A percentile compares a stretch with the other conserved stretches of the same genome.
phyloP scores from a whole-genome alignment of 1,140 invertebrate species.

The Chionoecetes opilio region DNA sequence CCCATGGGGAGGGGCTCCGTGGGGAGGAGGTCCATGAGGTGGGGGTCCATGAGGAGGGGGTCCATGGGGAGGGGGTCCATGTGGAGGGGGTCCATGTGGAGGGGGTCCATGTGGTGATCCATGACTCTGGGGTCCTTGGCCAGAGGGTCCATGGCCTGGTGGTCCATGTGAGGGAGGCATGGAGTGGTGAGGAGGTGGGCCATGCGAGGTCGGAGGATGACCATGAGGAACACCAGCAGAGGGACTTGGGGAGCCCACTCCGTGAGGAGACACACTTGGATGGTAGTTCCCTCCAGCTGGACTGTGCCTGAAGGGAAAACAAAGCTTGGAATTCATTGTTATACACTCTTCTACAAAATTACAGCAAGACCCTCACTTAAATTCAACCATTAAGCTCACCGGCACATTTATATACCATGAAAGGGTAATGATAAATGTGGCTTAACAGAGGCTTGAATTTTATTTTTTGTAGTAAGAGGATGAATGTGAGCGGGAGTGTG shows the following conservation, averaged over 20 bases:
- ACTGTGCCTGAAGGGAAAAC: slow-evolving; percentile 70
- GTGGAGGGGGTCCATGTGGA: slow-evolving; percentile 44
- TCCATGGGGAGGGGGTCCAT: slow-evolving; percentile 65
- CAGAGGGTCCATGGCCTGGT: slow-evolving; percentile 58
- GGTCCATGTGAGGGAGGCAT: slow-evolving; percentile 71
- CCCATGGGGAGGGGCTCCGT: slow-evolving; percentile 55
- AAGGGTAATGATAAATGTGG: no score
- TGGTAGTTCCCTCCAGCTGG: slow-evolving; percentile 77
- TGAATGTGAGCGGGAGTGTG: no score
- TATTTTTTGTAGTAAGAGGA: no score
- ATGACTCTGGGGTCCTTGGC: slow-evolving; percentile 51
- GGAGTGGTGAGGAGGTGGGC: slow-evolving; percentile 46
- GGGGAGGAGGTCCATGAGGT: slow-evolving; percentile 50
- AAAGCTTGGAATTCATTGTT: no score
- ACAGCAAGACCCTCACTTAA: no score
- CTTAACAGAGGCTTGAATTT: no score
- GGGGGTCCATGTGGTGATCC: slow-evolving; percentile 60
- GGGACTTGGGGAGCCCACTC: slow-evolving; percentile 67
- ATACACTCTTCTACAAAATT: no score
- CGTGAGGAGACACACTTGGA: slow-evolving; percentile 73
- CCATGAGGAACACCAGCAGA: slow-evolving; percentile 68
- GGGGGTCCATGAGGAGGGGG: slow-evolving; percentile 43
- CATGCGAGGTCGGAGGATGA: slow-evolving; percentile 64
- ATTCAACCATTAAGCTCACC: no score
- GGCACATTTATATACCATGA: no score